Base-by-base conservation (phyloP, 2,888 invertebrate species). In the Bombylius major region DNA sequence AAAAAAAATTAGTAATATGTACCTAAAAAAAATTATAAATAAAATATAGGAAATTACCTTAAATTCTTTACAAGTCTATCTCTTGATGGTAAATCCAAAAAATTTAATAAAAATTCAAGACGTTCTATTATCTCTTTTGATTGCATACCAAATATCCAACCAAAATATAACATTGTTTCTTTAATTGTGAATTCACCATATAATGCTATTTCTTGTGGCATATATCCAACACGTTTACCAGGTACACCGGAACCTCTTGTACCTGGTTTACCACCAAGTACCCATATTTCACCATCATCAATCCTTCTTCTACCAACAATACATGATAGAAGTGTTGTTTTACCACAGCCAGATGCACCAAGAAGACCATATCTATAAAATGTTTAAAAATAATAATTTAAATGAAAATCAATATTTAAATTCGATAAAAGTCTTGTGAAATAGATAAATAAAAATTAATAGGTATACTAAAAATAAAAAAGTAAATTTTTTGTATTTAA, bases 331-430 rank as follows among this genome's bases (percentile, higher is more conserved):
- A 96, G 77, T 0, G 96, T 96, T 4, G 96, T 96, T 76, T 96
- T 96, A n/a, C 94, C 94, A 71, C 96, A 96, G 42, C 96, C 96
- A 59, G 94, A 94, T 8, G 96, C 94, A 33, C 96, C 96, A 46
- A 96, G 78, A 11, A 96, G 80, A 57, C 95, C 95, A 72, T 96
- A 96, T 75, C 95, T 96, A 77, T 13, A 23, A 23, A 23, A 23
- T 23, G 23, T 23, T 23, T 23, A 23, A 23, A 23, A 23, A 23
- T 23, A 23, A 23, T 23, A 71, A 70, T 60, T 60, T 61, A 56
- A 62, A 49, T 39, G 23, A 23, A 23, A 48, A 42, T 44, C 50
- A 53, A 13, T 47, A 50, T 44, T 14, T 31, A 49, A 47, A 47
- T 34, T 33, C 23, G 23, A 23, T 23, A 23, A 23, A 23, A 23